Evolutionary conservation across 2,797 vertebrate genomes (phyloP), one percentile per base, ranked within the genome.

Genomic region (Cirrhinus molitorella): DNA sequence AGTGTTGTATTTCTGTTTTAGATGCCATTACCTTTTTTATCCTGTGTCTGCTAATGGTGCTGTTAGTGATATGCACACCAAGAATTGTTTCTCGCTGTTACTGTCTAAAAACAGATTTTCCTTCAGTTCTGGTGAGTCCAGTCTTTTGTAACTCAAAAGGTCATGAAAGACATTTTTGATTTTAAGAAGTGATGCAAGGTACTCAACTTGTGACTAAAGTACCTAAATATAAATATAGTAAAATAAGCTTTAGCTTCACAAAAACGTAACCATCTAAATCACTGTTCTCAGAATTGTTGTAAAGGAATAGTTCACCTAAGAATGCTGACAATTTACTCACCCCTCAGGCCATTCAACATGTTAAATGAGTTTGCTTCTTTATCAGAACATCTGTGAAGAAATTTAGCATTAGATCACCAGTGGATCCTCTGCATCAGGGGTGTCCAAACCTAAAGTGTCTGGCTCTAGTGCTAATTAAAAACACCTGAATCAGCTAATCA

Each of bases 111-210:
- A 1, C 0, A 13, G 7, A 1, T 31, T 66, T 45, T 17, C 84
- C 86, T 0, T 16, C 23, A 0, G 72, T 85, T 55, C 78, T 87
- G 81, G 86, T 87, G 55, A 85, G 57, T 53, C 49, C 7, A 19
- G 17, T 53, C 17, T 9, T 53, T 53, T 21, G 17, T 53, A 21
- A 21, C 49, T 51, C 49, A 19, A 7, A 51, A 51, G 49, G 17
- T 59, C 57, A 25, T 59, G 57, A 5, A 5, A 25, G 57, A 25
- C 4, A 59, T 59, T 59, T 59, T 59, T 25, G 5, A 59, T 59
- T 59, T 59, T 5, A 25, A 23, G 23, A 59, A 14, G n/a, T 31
- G 25, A 51, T 72, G 25, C 45, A 28, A 4, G 40, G 10, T 21
- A n/a, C 11, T 59, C 5, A 25, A 12, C 23, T 25, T 59, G n/a